These are phyloP conservation scores for Hypselothyrea guttata DNA, from an alignment of 2,888 invertebrate species.

Conservation along the genomic window DNA sequence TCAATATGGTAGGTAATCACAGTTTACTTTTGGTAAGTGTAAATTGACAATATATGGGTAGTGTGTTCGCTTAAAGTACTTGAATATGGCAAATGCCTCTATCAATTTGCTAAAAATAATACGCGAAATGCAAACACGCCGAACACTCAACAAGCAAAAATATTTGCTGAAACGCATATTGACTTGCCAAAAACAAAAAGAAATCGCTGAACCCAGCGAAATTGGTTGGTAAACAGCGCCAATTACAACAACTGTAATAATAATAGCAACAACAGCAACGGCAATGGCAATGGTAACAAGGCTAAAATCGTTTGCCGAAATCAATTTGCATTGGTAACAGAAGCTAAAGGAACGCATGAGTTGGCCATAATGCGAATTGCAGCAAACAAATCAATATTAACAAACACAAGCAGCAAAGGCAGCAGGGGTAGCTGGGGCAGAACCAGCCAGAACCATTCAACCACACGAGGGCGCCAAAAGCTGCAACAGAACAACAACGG, in stretches of 20 bases:
- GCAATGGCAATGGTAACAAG: conserved; percentile 32
- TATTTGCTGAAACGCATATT: conserved; percentile 74
- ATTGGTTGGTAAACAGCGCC: conserved; percentile 67
- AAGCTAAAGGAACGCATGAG: background rate
- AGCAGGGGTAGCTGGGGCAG: background rate
- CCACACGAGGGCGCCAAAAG: conserved; percentile 29
- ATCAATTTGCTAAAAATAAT: conserved; percentile 16
- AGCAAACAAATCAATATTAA: conserved; percentile 74
- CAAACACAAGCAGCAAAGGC: conserved; percentile 48
- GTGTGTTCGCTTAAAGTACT: background rate
- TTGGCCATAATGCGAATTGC: conserved; percentile 47
- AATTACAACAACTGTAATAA: conserved; percentile 42
- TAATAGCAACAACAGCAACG: conserved; percentile 28
- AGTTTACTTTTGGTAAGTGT: too few species aligned
- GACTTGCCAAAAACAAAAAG: conserved; percentile 44
- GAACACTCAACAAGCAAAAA: conserved; percentile 61
- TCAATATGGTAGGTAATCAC: too few species aligned
- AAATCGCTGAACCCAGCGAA: conserved; percentile 46
- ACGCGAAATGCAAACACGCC: conserved; percentile 23
- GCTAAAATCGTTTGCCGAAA: conserved; percentile 51
- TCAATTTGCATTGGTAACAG: conserved; percentile 57
- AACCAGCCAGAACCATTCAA: background rate
- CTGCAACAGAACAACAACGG: conserved; percentile 14
- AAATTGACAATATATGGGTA: too few species aligned
- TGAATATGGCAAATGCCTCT: background rate